Conservation (phyloP, 37 sponge, comb jelly and placozoan species). For the Corticium candelabrum region DNA sequence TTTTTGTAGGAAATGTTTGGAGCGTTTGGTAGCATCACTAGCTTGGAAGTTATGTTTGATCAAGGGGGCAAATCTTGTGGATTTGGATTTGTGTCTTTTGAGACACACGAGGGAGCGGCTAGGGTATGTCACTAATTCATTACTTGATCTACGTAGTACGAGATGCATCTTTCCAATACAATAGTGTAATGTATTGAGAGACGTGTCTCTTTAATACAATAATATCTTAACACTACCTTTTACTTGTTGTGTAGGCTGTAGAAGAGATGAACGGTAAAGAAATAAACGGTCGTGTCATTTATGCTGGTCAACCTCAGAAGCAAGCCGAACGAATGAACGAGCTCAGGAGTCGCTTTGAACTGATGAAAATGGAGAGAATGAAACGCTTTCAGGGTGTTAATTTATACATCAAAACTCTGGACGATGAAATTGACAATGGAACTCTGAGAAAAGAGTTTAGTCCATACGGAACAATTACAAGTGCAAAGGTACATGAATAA, state of each 20-base stretch:
- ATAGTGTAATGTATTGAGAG: too few relatives aligned
- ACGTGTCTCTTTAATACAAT: too few relatives aligned
- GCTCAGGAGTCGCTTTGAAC: constrained; percentile 60
- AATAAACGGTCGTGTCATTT: constrained; percentile 41
- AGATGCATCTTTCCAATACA: too few relatives aligned
- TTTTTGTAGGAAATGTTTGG: constrained; percentile 43
- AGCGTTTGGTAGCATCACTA: constrained; percentile 64
- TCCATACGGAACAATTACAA: constrained; percentile 95
- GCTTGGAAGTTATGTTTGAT: constrained; percentile 72
- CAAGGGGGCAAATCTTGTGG: constrained; percentile 66
- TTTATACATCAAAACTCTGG: constrained; percentile 96
- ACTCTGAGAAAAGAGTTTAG: constrained; percentile 77
- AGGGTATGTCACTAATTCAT: constrained; percentile 20
- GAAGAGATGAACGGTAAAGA: constrained; percentile 54
- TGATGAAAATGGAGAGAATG: constrained; percentile 37
- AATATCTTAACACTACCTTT: too few relatives aligned
- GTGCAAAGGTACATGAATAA: constrained; percentile 65
- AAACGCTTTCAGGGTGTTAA: constrained; percentile 92
- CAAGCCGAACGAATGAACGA: constrained; percentile 74
- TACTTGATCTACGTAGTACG: too few relatives aligned
- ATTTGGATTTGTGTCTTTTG: constrained; percentile 92
- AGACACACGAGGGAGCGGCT: constrained; percentile 67
- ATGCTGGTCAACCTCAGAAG: constrained; percentile 88
- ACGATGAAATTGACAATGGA: constrained; percentile 85
- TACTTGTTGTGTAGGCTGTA: constrained; percentile 53